Evolutionary conservation across 2,797 vertebrate species (phyloP).

Genomic region (Chaenodraco wilsoni): DNA sequence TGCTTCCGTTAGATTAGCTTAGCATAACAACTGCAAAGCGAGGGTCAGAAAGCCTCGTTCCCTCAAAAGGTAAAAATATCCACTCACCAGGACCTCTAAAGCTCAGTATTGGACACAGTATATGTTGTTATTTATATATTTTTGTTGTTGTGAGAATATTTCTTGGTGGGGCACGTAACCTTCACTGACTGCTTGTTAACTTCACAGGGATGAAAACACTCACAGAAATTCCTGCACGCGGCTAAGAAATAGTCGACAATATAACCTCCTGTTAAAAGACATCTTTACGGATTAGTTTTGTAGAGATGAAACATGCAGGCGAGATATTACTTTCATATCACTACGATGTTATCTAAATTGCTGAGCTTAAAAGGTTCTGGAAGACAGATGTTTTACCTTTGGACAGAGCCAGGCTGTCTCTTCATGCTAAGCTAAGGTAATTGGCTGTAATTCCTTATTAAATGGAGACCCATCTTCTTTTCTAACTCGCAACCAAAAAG

Average conservation of each 20-base stretch:
- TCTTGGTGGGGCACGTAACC: too few species aligned
- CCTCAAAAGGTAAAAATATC: too few species aligned
- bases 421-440: not conserved
- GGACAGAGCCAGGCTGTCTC: not conserved
- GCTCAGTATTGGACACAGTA: too few species aligned
- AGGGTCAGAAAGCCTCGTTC: too few species aligned
- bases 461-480: not conserved
- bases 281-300: not conserved
- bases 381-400: not conserved
- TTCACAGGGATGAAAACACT: too few species aligned
- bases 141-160: too few species aligned
- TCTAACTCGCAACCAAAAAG: not conserved
- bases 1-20: slow-evolving; percentile 9
- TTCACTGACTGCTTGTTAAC: too few species aligned
- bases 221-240: too few species aligned
- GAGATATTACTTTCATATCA: not conserved
- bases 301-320: not conserved
- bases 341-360: not conserved
- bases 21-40: not conserved
- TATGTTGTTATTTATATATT: too few species aligned
- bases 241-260: not conserved
- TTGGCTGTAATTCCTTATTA: not conserved
- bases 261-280: not conserved
- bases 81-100: too few species aligned
- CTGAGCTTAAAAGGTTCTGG: not conserved